phyloP scores from a whole-genome alignment of 2,797 vertebrate species.

The Malurus leucopterus region DNA sequence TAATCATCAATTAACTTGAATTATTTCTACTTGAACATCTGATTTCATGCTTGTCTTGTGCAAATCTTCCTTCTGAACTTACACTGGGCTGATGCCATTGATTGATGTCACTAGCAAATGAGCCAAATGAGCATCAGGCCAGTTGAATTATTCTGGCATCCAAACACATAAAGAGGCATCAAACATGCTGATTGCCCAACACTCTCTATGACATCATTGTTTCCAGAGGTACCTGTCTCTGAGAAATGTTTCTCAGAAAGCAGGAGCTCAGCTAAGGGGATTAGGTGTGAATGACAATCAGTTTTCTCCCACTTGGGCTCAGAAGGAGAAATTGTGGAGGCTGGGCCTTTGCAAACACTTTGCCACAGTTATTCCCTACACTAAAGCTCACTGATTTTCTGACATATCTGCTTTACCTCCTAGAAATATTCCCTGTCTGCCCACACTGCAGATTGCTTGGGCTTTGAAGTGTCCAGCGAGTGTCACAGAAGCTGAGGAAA shows the following conservation, averaged over 20 bases:
- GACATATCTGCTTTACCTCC: background rate
- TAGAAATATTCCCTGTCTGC: no score
- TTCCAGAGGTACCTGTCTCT: background rate
- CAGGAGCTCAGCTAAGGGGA: background rate
- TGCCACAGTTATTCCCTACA: background rate
- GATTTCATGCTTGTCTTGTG: background rate
- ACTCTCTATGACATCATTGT: background rate
- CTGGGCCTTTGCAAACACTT: background rate
- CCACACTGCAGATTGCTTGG: no score
- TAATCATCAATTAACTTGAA: background rate
- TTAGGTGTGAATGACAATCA: background rate
- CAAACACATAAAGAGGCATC: background rate
- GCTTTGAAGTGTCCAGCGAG: no score
- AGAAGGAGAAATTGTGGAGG: background rate
- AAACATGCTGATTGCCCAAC: background rate
- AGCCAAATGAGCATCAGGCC: background rate
- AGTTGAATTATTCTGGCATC: background rate
- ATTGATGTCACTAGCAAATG: background rate
- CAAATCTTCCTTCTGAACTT: background rate
- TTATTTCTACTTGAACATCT: background rate
- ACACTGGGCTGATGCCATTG: background rate
- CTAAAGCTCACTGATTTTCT: background rate
- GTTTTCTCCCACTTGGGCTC: background rate
- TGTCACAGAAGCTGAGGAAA: no score
- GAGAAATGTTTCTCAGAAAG: background rate